Evolutionary conservation across 1,140 invertebrate species (phyloP).

Genomic region (Drosophila oshimai): DNA sequence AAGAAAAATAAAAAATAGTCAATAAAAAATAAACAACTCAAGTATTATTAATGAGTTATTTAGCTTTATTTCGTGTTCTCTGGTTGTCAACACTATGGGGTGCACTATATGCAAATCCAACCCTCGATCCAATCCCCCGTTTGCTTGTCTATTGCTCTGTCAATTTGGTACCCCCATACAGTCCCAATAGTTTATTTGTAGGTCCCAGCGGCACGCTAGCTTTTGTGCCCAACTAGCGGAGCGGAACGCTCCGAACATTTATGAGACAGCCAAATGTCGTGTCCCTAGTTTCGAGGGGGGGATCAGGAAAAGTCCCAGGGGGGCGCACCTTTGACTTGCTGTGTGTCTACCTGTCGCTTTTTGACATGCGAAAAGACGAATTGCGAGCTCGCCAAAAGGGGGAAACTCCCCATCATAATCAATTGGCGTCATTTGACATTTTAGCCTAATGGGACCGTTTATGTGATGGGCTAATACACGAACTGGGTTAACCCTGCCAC

Average conservation of each 20-base stretch:
- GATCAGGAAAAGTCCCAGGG: not conserved
- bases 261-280: slow-evolving; percentile 76
- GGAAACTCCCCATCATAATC: slow-evolving; percentile 67
- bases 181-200: slow-evolving; percentile 36
- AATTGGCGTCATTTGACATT: slow-evolving; percentile 81
- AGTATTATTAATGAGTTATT: no score
- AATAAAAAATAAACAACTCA: no score
- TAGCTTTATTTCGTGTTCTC: not conserved
- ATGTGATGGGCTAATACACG: not conserved
- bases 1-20: no score
- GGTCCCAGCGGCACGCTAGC: slow-evolving; percentile 53
- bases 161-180: slow-evolving; percentile 54
- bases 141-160: slow-evolving; percentile 38
- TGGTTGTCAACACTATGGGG: slow-evolving; percentile 3
- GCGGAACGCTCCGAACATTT: slow-evolving; percentile 65
- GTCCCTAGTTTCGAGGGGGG: slow-evolving; percentile 9
- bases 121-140: not conserved
- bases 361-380: slow-evolving; percentile 76
- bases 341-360: slow-evolving; percentile 70
- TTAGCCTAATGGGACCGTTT: slow-evolving; percentile 57
- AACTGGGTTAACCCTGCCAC: not conserved
- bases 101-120: not conserved
- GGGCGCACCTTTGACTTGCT: slow-evolving; percentile 17
- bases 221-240: slow-evolving; percentile 49
- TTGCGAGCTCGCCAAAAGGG: slow-evolving; percentile 27